Evolutionary conservation across 2,797 vertebrate genomes (phyloP), one percentile per base, ranked within the genome.

Genomic region (Urophycis tenuis): DNA sequence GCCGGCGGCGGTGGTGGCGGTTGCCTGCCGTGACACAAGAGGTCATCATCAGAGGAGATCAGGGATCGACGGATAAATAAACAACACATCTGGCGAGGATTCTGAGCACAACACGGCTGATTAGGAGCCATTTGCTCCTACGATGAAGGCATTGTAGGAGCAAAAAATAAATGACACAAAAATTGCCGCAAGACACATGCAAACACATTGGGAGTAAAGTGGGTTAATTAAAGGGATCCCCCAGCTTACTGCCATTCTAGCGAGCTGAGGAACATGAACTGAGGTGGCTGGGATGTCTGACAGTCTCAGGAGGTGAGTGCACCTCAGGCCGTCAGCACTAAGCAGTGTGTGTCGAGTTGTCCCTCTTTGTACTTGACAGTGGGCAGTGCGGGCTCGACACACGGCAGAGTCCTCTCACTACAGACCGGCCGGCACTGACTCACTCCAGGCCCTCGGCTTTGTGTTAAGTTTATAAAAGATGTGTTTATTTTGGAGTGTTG

Each of bases 401-500:
- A 71, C 76, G 81, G 84, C 81, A 64, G 74, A 86, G 77, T 72
- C 25, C n/a, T 60, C 73, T 41, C 71, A 35, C 76, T 74, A 81
- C 77, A 82, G 70, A 72, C 31, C 81, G 67, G 74, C 12, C 45
- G 3, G 22, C 49, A 75, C 76, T 76, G 78, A 85, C 49, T 86
- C 86, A 82, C 77, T 74, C 77, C 49, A 77, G 49, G 60, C 1
- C 85, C 77, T 36, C 10, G 72, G 80, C 25, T n/a, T 22, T 15
- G 34, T 73, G 75, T 80, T 76, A 83, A 82, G 85, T 75, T 45
- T 17, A 45, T 17, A 45, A 78, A 77, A 80, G 80, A 60, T 76
- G 30, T 1, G 9, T 76, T 74, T 22, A 76, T 72, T 77, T 72
- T 73, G 64, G 64, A 15, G 45, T 4, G 45, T 22, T 5, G 74